These are phyloP conservation scores for Hylaeus anthracinus DNA, from an alignment of 1,140 invertebrate species.

Conservation along the genomic window DNA sequence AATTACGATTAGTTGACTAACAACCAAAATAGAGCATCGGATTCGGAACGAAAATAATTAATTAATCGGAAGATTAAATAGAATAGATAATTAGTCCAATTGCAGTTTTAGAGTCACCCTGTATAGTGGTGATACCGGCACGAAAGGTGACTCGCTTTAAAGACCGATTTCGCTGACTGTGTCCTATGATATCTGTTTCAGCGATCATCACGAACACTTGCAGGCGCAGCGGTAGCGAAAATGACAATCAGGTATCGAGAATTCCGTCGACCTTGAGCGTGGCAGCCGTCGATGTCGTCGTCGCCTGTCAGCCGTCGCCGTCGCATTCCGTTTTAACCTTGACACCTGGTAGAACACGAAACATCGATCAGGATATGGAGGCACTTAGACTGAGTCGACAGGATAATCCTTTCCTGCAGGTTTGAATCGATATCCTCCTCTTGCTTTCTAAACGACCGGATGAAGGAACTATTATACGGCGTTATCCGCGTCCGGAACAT, in stretches of 20 bases:
- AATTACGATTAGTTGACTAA: too few species aligned
- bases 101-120: neutral
- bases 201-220: constrained; percentile 70
- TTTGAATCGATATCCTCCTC: constrained; percentile 65
- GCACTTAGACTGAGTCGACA: constrained; percentile 88
- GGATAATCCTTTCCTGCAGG: constrained; percentile 91
- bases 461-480: too few species aligned
- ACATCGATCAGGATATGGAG: constrained; percentile 92
- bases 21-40: too few species aligned
- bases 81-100: too few species aligned
- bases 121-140: neutral
- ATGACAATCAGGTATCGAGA: constrained; percentile 73
- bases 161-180: neutral
- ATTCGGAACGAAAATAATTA: too few species aligned
- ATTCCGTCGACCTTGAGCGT: constrained; percentile 82
- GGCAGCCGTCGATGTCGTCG: constrained; percentile 78
- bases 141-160: neutral
- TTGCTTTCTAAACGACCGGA: neutral
- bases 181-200: constrained; percentile 50
- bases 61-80: too few species aligned
- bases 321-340: constrained; percentile 84
- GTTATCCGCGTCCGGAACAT: too few species aligned
- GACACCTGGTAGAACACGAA: constrained; percentile 87
- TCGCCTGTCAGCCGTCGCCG: constrained; percentile 80
- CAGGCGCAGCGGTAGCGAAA: constrained; percentile 69